Conservation (phyloP, 2,113 vertebrate species). For the Trinectes maculatus region DNA sequence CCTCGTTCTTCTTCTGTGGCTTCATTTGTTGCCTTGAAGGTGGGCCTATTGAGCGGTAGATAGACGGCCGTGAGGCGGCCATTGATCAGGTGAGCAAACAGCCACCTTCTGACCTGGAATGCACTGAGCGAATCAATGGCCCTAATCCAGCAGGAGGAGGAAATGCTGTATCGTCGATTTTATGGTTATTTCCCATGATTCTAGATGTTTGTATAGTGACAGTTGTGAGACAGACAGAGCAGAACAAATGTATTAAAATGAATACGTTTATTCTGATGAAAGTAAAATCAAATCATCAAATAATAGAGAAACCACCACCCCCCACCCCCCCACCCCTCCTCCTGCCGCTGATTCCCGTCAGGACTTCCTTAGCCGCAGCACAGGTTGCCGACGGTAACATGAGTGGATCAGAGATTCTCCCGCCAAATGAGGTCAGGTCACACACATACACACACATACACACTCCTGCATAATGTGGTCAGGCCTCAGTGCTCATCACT, state of each 20-base stretch:
- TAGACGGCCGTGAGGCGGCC: constrained; percentile 51
- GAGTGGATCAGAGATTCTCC: constrained; percentile 59
- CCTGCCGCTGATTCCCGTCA: constrained; percentile 30
- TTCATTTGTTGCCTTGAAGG: too few species aligned
- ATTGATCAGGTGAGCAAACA: constrained; percentile 71
- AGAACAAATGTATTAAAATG: too few species aligned
- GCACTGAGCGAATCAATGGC: constrained; percentile 65
- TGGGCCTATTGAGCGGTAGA: constrained; percentile 71
- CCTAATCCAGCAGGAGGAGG: constrained; percentile 50
- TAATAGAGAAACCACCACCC: background rate
- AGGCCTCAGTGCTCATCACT: constrained; percentile 26
- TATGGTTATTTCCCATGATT: too few species aligned
- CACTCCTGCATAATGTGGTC: constrained; percentile 14
- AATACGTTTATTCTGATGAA: too few species aligned
- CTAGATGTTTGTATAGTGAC: too few species aligned
- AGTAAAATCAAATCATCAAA: too few species aligned
- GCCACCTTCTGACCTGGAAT: constrained; percentile 61
- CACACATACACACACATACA: background rate
- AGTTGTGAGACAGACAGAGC: too few species aligned
- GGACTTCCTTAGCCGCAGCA: constrained; percentile 17
- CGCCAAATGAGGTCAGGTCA: constrained; percentile 71
- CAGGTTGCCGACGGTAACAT: constrained; percentile 58
- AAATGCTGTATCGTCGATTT: too few species aligned
- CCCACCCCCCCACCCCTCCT: background rate
- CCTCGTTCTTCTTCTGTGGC: too few species aligned